phyloP scores from a whole-genome alignment of 1,140 invertebrate genomes.

The Drosophila prosaltans region DNA sequence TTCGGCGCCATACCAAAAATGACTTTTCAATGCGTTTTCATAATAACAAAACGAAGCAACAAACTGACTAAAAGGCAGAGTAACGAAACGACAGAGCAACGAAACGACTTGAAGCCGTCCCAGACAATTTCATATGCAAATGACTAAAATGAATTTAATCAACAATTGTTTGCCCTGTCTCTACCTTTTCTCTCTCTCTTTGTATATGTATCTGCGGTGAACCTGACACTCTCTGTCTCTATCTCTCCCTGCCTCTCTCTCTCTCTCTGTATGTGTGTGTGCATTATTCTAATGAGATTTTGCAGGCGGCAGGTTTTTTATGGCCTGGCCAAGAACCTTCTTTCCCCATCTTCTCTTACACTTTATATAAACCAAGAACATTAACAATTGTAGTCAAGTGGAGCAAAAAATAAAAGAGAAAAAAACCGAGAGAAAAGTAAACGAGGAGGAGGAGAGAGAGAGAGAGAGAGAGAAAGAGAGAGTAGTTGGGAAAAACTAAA shows the following conservation, averaged over 20 bases:
- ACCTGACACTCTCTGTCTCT: background rate
- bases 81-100: background rate
- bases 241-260: background rate
- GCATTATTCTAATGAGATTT: conserved; percentile 81
- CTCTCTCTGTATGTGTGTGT: conserved; percentile 31
- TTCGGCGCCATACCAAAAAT: conserved; percentile 44
- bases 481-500: conserved; percentile 18
- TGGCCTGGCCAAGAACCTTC: conserved; percentile 23
- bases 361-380: conserved; percentile 14
- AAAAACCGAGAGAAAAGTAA: background rate
- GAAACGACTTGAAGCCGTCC: conserved; percentile 19
- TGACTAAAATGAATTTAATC: conserved; percentile 79
- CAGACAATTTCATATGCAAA: conserved; percentile 80
- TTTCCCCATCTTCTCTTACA: background rate
- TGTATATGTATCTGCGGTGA: background rate
- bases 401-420: background rate
- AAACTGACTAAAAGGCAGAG: background rate
- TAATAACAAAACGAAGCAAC: conserved; percentile 55
- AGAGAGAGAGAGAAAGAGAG: no score
- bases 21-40: conserved; percentile 76
- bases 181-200: background rate
- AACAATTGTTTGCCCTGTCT: conserved; percentile 65
- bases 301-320: conserved; percentile 66
- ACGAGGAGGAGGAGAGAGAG: no score
- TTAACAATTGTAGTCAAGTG: conserved; percentile 26